Evolutionary conservation across 2,113 vertebrate species (phyloP).

Genomic region (Steatornis caripensis): DNA sequence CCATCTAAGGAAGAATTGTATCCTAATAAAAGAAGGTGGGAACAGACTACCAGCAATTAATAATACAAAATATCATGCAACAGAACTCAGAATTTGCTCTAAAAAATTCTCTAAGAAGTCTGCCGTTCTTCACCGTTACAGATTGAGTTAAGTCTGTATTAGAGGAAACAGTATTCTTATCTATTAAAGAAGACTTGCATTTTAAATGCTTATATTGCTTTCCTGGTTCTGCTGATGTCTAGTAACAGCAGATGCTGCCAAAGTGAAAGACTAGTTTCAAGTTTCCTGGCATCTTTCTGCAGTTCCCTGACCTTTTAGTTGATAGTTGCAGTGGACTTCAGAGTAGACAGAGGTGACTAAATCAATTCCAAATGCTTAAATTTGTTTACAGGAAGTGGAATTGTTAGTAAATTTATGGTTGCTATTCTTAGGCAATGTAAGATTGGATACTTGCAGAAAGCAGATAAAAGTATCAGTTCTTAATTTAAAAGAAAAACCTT

Average conservation of each 20-base stretch:
- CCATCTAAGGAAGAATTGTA: background rate
- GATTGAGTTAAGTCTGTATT: background rate
- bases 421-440: background rate
- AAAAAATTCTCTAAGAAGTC: background rate
- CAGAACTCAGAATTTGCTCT: no score
- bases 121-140: background rate
- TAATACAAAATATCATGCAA: background rate
- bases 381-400: background rate
- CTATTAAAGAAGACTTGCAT: background rate
- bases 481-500: background rate
- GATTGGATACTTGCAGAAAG: background rate
- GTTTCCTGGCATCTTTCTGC: background rate
- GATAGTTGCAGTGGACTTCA: background rate
- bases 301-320: background rate
- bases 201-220: background rate
- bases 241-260: background rate
- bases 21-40: background rate
- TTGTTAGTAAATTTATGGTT: background rate
- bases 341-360: background rate
- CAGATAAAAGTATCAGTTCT: background rate
- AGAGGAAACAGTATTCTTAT: background rate
- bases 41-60: background rate
- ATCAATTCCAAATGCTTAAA: background rate
- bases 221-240: background rate
- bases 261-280: background rate